These are phyloP conservation scores for Melanotaenia trifasciata DNA, from an alignment of 2,797 vertebrate species.

Conservation along the genomic window DNA sequence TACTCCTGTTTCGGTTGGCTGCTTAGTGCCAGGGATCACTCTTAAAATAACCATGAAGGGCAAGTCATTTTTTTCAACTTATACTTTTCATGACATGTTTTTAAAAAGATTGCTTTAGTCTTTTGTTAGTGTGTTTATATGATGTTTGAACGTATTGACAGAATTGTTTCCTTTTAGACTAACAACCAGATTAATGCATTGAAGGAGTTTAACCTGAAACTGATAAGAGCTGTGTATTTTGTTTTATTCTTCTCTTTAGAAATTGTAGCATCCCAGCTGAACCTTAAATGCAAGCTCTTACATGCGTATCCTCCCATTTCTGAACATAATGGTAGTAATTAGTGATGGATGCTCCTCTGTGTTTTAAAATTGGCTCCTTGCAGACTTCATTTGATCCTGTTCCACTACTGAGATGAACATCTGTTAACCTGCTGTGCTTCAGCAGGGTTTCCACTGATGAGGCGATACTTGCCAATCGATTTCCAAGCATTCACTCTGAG, in stretches of 20 bases:
- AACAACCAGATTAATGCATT: not conserved
- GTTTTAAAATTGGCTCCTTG: constrained; percentile 23
- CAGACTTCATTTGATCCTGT: constrained; percentile 36
- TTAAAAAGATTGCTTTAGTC: not conserved
- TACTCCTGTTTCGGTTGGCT: no score
- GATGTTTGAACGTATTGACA: not conserved
- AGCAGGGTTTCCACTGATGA: constrained; percentile 49
- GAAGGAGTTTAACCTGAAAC: not conserved
- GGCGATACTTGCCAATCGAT: constrained; percentile 41
- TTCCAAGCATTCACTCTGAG: constrained; percentile 32
- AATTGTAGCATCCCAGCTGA: not conserved
- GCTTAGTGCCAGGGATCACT: no score
- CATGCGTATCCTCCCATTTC: not conserved
- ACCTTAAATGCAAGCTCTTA: not conserved
- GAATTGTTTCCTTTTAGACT: not conserved
- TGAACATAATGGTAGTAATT: constrained; percentile 33
- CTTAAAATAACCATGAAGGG: no score
- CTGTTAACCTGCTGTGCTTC: constrained; percentile 47
- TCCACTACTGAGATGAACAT: constrained; percentile 42
- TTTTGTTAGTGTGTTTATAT: not conserved
- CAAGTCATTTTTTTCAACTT: no score
- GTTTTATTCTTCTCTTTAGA: not conserved
- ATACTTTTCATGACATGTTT: no score
- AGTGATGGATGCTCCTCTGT: constrained; percentile 38
- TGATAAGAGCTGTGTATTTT: not conserved